Evolutionary conservation across 1,140 invertebrate genomes (phyloP), one percentile per base, ranked within the genome.

Genomic region (Drosophila tristis): DNA sequence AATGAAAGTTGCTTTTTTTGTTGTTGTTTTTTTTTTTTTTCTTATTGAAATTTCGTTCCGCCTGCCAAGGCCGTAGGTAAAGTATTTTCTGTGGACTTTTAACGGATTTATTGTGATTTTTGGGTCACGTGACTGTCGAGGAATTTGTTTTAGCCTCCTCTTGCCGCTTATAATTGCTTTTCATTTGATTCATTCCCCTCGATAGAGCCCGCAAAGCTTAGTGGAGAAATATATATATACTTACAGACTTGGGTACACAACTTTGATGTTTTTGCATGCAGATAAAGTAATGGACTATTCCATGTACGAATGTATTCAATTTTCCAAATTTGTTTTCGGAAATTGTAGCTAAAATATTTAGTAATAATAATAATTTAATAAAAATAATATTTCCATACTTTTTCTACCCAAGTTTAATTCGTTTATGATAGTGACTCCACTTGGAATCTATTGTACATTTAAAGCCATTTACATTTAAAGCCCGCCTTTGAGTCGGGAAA

Each of bases 51-150:
- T 87, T 87, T 77, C 47, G 13, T 23, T 44, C n/a, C 29, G 42
- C 11, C 23, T 5, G 15, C 29, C n/a, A 54, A 39, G 44, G 56
- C 44, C 53, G 49, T 67, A 48, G 76, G 53, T 54, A 68, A 81
- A 80, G 77, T 50, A 74, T 74, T 82, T 74, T 50, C 56, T 7
- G 49, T 74, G 48, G 65, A 61, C 57, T 78, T 86, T 86, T 75
- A 81, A 78, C 74, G 81, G 82, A 86, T 86, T 86, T 86, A 87
- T 86, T 86, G 82, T 87, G 78, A 86, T 87, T 86, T 86, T 81
- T 75, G 35, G 74, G 82, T 74, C 82, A 86, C 78, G 82, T 86
- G 82, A 75, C 81, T 87, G 74, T 68, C 66, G 31, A 64, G 82
- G 82, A 85, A 85, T 85, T 65, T 57, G 67, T 51, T 20, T 63